Base-by-base conservation (phyloP, 2,797 vertebrate genomes). In the Pangasius larnaudii region DNA sequence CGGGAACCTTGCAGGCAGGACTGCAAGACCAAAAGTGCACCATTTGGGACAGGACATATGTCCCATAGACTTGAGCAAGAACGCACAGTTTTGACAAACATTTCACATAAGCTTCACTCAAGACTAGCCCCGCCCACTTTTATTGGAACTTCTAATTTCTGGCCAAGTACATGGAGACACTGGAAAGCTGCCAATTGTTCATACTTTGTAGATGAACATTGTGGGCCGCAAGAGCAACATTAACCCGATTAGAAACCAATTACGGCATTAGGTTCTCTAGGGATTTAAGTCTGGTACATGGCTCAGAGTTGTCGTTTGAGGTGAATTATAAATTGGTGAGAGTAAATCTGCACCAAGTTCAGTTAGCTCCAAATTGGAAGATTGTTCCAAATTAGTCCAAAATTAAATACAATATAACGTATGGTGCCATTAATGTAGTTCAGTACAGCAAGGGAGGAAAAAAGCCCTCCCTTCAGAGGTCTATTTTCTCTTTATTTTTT, bases 111-210 rank as follows among this genome's bases (percentile, higher is more conserved):
- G 27, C 8, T 13, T 33, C 8, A 33, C 9, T 9, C 42, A 19
- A 22, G 9, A 30, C n/a, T 33, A 67, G 27, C 18, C 59, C 42
- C 2, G 61, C 80, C n/a, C 39, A 82, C 14, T 49, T 63, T 63
- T 19, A 49, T 67, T 33, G 63, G 42, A 49, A n/a, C 22, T 51
- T 49, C 61, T 22, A 49, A 46, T 13, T 67, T 49, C 61, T 22
- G 42, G 16, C 36, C 30, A 36, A 13, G 59, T 18, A 33, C 46
- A 33, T 19, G 61, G 42, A 33, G 36, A 22, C 8, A 5, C 30
- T 84, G 61, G 81, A 67, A 84, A 67, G 16, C 2, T 49, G 81
- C 81, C 81, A 84, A 0, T 11, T 22, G 61, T 67, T 84, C 46
- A 49, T 65, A 51, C 61, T 33, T 51, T 51, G 42, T 51, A 30